Evolutionary conservation across 2,113 vertebrate species (phyloP), one percentile per base, ranked within the genome.

Genomic region (Poecilia latipinna): DNA sequence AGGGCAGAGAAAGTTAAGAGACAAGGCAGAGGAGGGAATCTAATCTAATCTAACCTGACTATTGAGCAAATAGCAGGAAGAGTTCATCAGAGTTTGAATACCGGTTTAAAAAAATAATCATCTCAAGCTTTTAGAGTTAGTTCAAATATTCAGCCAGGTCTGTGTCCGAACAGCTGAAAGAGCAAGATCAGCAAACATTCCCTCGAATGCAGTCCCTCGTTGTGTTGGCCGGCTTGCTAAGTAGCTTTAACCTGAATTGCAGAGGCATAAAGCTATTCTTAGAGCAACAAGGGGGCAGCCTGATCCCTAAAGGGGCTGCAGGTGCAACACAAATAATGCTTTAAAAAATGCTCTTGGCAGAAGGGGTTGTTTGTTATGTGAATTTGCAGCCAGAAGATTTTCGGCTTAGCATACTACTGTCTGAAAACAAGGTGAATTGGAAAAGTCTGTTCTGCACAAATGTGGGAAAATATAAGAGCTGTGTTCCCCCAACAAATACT

Each of bases 1-100:
- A 77, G 69, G 66, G 51, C 78, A 68, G 82, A 82, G 24, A 75
- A 68, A 83, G 73, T 75, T 68, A 37, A 82, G 75, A 76, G 72
- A 77, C 26, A 61, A 69, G 65, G 60, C 54, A 42, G 70, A 67
- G 76, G 78, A 68, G 74, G 28, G 64, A 64, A 32, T 51, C 19
- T 19, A 12, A 72, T 54, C 51, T 54, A 54, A 57, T 57, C 24
- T 24, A 57, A n/a, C 51, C 24, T n/a, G 8, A 57, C 51, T 57
- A 57, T 10, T 57, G 51, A 24, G 51, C 51, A 57, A 57, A 57
- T 28, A 63, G 13, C 28, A 73, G 67, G 33, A 31, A 70, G 12
- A 12, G 62, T 62, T 57, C 51, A 72, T 60, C 29, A 12, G 39
- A 68, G 51, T 65, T 75, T 81, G 64, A 12, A 74, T 60, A 42